A percentile compares a stretch with the other conserved stretches of the same genome.
These are phyloP conservation scores for Petrocephalus microphthalmus DNA, from an alignment of 2,113 vertebrate species.

Conservation along the genomic window DNA sequence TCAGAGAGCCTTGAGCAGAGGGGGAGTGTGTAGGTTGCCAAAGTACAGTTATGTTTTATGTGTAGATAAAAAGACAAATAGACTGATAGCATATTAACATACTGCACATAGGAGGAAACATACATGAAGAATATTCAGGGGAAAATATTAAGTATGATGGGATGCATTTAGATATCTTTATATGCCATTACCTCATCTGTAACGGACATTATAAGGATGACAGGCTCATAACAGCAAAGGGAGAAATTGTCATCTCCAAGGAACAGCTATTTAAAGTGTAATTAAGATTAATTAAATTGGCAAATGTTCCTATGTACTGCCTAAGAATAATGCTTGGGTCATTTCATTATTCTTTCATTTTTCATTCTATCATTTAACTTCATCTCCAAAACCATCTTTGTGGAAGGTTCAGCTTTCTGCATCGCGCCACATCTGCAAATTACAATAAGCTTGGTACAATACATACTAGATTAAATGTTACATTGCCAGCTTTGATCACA, in stretches of 20 bases:
- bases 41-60: background rate
- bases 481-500: background rate
- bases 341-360: background rate
- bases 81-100: background rate
- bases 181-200: background rate
- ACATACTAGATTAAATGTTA: background rate
- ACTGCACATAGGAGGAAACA: background rate
- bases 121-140: background rate
- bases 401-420: background rate
- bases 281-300: slow-evolving; percentile 7
- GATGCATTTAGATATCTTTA: background rate
- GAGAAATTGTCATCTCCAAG: background rate
- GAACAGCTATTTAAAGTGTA: background rate
- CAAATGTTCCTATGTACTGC: background rate
- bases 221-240: background rate
- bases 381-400: background rate
- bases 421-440: background rate
- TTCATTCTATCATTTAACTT: background rate
- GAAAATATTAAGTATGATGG: background rate
- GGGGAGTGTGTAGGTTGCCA: background rate
- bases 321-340: background rate
- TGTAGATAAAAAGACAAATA: background rate
- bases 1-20: background rate
- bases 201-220: background rate
- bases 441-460: background rate